Evolutionary conservation across 2,888 invertebrate genomes (phyloP).

Genomic region (Dorcus parallelipipedus): DNA sequence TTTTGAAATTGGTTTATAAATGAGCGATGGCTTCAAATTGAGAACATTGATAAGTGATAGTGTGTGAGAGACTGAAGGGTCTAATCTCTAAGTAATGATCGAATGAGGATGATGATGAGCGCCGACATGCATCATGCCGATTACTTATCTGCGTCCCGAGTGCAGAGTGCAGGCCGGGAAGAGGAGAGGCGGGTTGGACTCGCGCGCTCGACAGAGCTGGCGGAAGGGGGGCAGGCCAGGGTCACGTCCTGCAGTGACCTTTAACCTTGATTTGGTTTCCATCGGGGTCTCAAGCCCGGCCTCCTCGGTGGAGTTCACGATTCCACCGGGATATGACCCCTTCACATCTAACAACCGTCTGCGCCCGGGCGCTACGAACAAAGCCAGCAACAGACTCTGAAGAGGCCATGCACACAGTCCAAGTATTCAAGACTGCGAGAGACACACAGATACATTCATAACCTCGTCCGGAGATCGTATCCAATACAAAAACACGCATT

Average conservation of each 20-base stretch:
- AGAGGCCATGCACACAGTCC: slow-evolving; percentile 60
- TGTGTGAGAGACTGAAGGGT: too few species aligned
- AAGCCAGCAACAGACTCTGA: slow-evolving; percentile 39
- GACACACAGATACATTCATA: slow-evolving; percentile 40
- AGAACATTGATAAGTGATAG: too few species aligned
- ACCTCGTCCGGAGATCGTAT: slow-evolving; percentile 11
- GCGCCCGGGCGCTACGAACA: slow-evolving; percentile 30
- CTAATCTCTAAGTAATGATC: too few species aligned
- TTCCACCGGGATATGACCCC: slow-evolving; percentile 28
- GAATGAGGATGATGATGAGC: too few species aligned
- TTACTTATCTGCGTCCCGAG: slow-evolving; percentile 44
- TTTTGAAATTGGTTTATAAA: too few species aligned
- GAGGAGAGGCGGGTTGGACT: slow-evolving; percentile 34
- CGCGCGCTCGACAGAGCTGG: slow-evolving; percentile 46
- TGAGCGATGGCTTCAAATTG: too few species aligned
- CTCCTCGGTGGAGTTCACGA: slow-evolving; percentile 31
- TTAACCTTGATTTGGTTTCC: slow-evolving; percentile 80
- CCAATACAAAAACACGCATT: slow-evolving; percentile 10
- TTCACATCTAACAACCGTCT: slow-evolving; percentile 20
- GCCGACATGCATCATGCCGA: slow-evolving; percentile 40
- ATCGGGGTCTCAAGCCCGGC: slow-evolving; percentile 64
- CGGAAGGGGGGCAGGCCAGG: slow-evolving; percentile 54
- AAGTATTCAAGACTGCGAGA: slow-evolving; percentile 58
- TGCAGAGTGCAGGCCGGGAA: slow-evolving; percentile 34
- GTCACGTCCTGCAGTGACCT: slow-evolving; percentile 72